These are phyloP conservation scores for Ophiothrix spiculata DNA, from an alignment of 35 echinoderm and acorn worm species.

Conservation along the genomic window DNA sequence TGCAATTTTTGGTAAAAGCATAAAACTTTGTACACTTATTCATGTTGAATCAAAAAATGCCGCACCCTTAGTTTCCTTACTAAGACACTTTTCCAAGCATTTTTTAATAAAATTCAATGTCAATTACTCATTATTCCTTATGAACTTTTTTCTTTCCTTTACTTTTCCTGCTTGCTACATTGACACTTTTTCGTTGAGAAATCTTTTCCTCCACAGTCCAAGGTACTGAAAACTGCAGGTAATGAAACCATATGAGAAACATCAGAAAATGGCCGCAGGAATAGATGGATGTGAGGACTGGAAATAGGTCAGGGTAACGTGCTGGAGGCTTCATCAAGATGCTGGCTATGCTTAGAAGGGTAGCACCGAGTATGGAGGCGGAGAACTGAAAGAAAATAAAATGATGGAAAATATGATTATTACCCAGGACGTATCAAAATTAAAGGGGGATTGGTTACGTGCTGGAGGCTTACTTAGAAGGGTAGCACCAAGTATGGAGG, in stretches of 20 bases:
- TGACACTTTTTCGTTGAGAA: neutral
- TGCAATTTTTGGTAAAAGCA: too few species aligned
- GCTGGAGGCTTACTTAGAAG: too few species aligned
- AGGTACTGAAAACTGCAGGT: conserved; percentile 50
- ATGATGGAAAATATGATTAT: too few species aligned
- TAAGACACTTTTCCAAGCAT: too few species aligned
- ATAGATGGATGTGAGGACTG: conserved; percentile 66
- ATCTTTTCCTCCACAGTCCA: neutral
- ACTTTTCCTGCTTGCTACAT: neutral
- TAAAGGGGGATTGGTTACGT: too few species aligned
- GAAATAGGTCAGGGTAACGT: conserved; percentile 79
- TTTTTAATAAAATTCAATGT: too few species aligned
- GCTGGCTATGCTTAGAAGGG: conserved; percentile 28
- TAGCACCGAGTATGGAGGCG: conserved; percentile 50
- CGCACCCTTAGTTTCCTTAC: too few species aligned
- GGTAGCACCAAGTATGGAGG: conserved; percentile 52
- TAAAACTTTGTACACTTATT: too few species aligned
- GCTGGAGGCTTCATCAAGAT: conserved; percentile 45
- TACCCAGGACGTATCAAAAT: too few species aligned
- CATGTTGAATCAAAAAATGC: too few species aligned
- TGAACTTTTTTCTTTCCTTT: neutral
- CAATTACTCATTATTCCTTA: neutral
- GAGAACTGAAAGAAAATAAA: conserved; percentile 53
- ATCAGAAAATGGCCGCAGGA: conserved; percentile 85
- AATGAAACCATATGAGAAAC: conserved; percentile 67